phyloP scores from a whole-genome alignment of 2,113 vertebrate species.

The Mungos mungo region DNA sequence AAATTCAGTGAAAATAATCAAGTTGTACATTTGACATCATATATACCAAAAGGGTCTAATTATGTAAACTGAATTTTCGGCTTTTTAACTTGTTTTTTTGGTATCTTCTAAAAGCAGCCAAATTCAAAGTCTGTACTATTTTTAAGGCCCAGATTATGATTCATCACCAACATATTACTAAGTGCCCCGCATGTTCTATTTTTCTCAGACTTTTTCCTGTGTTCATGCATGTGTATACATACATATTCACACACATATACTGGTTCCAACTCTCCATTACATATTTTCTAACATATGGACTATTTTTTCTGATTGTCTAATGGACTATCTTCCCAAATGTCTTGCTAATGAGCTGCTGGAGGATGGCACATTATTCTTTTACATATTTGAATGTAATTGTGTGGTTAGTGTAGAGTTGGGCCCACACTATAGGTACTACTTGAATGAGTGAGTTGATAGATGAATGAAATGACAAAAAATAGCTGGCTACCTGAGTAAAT shows the following conservation, averaged over 20 bases:
- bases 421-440: background rate
- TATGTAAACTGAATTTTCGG: background rate
- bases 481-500: background rate
- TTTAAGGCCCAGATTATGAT: background rate
- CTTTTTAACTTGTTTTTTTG: background rate
- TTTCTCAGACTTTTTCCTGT: background rate
- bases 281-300: background rate
- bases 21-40: background rate
- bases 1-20: conserved; percentile 3
- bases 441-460: background rate
- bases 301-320: background rate
- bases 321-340: background rate
- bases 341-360: background rate
- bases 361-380: background rate
- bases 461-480: conserved; percentile 14
- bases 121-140: background rate
- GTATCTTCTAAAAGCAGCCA: background rate
- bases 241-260: background rate
- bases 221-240: fast-evolving
- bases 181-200: background rate
- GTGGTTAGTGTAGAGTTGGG: background rate
- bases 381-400: conserved; percentile 11
- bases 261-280: background rate
- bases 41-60: background rate
- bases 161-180: background rate